These are phyloP conservation scores for Acleris cristana DNA, from an alignment of 2,888 invertebrate genomes.

Conservation along the genomic window DNA sequence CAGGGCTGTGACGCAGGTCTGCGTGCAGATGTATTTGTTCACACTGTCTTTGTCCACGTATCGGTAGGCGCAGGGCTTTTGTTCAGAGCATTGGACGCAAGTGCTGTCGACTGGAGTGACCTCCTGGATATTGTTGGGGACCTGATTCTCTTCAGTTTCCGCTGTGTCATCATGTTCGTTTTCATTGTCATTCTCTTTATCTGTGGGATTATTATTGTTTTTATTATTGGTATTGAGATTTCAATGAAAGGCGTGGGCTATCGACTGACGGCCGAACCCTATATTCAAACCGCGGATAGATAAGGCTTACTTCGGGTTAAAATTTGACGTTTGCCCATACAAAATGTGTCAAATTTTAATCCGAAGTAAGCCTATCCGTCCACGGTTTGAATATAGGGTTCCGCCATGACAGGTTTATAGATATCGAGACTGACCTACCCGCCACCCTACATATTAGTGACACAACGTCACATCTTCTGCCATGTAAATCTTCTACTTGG, in stretches of 20 bases:
- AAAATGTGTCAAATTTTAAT: too few species aligned
- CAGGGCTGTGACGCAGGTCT: constrained; percentile 76
- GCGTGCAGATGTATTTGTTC: constrained; percentile 71
- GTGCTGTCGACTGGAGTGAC: constrained; percentile 60
- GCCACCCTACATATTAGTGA: too few species aligned
- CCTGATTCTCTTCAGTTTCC: constrained; percentile 60
- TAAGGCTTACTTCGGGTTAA: too few species aligned
- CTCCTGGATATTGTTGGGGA: constrained; percentile 70
- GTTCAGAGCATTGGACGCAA: constrained; percentile 75
- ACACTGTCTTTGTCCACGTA: constrained; percentile 59
- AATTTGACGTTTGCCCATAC: too few species aligned
- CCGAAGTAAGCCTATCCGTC: too few species aligned
- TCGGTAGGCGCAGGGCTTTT: constrained; percentile 62
- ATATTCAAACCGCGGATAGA: too few species aligned
- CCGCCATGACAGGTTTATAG: too few species aligned
- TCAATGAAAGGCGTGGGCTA: not conserved
- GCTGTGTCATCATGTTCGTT: constrained; percentile 73
- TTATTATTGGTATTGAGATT: not conserved
- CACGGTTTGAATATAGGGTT: too few species aligned
- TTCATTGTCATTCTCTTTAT: constrained; percentile 77
- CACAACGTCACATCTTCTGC: too few species aligned
- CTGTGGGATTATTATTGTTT: constrained; percentile 48
- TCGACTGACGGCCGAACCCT: too few species aligned
- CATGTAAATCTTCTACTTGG: too few species aligned
- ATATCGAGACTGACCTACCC: not conserved